A percentile compares a stretch with the other conserved stretches of the same genome.
Evolutionary conservation across 2,113 vertebrate species (phyloP).

Genomic region (Elephantulus edwardii): DNA sequence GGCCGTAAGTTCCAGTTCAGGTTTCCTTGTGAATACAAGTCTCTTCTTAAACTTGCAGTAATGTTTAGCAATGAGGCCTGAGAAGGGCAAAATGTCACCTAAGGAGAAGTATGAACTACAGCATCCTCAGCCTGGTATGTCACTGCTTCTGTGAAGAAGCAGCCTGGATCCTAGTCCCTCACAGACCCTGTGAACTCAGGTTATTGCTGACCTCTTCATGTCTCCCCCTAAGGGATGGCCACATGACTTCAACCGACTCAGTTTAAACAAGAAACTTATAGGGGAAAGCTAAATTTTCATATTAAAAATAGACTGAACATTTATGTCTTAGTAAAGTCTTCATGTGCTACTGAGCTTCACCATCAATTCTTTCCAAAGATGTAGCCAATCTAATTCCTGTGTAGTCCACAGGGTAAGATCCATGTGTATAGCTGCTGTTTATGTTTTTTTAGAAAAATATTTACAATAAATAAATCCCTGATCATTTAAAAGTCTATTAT

Average conservation of each 20-base stretch:
- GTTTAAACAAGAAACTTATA: background rate
- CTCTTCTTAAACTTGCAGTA: background rate
- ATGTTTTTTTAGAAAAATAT: too few species aligned
- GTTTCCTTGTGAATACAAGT: background rate
- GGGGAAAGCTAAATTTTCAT: background rate
- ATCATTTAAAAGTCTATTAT: too few species aligned
- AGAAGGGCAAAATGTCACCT: background rate
- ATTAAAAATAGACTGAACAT: background rate
- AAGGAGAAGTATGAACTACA: background rate
- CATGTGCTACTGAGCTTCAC: too few species aligned
- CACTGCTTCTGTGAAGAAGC: background rate
- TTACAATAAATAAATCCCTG: too few species aligned
- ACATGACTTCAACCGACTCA: background rate
- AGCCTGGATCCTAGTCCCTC: background rate
- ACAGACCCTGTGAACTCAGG: background rate
- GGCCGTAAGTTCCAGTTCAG: background rate
- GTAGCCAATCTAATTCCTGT: too few species aligned
- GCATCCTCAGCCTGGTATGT: background rate
- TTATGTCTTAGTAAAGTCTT: slow-evolving; percentile 30
- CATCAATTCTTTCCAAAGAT: too few species aligned
- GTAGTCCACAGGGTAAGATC: too few species aligned
- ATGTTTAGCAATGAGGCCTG: background rate
- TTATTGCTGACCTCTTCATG: background rate
- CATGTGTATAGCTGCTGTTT: too few species aligned
- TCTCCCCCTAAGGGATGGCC: background rate